Conservation (phyloP, 2,113 vertebrate genomes). For the Clinocottus analis region DNA sequence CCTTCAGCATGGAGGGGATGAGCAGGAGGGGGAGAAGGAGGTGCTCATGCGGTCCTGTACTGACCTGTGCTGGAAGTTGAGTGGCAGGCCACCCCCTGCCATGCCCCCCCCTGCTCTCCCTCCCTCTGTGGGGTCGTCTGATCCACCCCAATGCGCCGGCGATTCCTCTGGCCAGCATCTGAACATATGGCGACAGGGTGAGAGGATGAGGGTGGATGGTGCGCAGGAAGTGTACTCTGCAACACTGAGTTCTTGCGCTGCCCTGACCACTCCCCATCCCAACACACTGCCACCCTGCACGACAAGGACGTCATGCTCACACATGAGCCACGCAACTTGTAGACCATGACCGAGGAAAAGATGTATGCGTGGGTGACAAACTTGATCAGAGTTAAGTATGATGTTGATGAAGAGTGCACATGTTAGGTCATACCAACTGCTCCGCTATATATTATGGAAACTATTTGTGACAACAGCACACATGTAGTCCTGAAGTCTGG, state of each 20-base stretch:
- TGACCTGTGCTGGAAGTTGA: slow-evolving; percentile 89
- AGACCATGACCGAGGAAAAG: slow-evolving; percentile 29
- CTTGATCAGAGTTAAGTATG: slow-evolving; percentile 46
- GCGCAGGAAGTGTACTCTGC: slow-evolving; percentile 72
- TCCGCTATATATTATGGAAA: slow-evolving; percentile 10
- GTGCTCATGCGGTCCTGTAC: slow-evolving; percentile 83
- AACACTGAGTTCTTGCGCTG: slow-evolving; percentile 70
- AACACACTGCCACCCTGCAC: slow-evolving; percentile 70
- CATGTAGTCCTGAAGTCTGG: not conserved
- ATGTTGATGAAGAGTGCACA: slow-evolving; percentile 33
- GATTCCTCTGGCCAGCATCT: slow-evolving; percentile 88
- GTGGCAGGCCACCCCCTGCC: slow-evolving; percentile 85
- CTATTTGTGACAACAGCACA: slow-evolving; percentile 22
- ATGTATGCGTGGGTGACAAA: slow-evolving; percentile 42
- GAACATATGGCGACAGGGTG: slow-evolving; percentile 87
- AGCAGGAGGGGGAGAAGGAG: slow-evolving; percentile 77
- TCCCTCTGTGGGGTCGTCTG: slow-evolving; percentile 84
- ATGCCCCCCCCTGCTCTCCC: slow-evolving; percentile 86
- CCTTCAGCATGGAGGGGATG: slow-evolving; percentile 78
- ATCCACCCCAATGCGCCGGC: slow-evolving; percentile 83
- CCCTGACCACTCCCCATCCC: slow-evolving; percentile 75
- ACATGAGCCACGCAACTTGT: slow-evolving; percentile 32
- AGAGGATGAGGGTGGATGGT: slow-evolving; percentile 81
- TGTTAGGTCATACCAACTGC: slow-evolving; percentile 20
- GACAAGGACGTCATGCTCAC: slow-evolving; percentile 52